Evolutionary conservation across 1,140 invertebrate species (phyloP), one percentile per base, ranked within the genome.

Genomic region (Aphelenchoides fujianensis): DNA sequence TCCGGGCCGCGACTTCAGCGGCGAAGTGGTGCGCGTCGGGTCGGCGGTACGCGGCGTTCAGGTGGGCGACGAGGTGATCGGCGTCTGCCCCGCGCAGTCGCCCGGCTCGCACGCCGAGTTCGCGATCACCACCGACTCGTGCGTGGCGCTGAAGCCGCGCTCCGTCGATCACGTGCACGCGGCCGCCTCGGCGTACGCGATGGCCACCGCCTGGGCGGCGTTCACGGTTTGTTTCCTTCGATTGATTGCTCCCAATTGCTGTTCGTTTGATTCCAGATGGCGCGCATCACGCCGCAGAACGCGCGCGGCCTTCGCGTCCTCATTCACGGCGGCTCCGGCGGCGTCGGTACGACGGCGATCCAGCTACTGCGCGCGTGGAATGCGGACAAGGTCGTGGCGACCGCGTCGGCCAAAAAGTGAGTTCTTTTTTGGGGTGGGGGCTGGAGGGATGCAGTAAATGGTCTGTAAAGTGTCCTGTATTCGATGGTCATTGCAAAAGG

Each of bases 261-360:
- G n/a, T n/a, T n/a, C n/a, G n/a, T n/a, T 76, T 88, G 80, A 2
- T 12, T 82, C 73, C 84, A 90, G 61, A 89, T 89, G 32, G 90
- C 89, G n/a, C 88, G 88, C 63, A 80, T 90, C 34, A 85, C 83
- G 71, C 85, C 86, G 41, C 85, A 85, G 76, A 85, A 80, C 48
- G 71, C 84, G 73, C 74, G 80, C 80, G 85, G 73, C 32, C 86
- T 85, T 75, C 89, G 88, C 76, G 88, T 93, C 19, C 86, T 97
- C 19, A 89, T 97, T 16, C 85, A 95, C 57, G 94, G 93, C 53
- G 93, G 91, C 9, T 90, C 93, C 61, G 94, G 94, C 9, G 93
- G 93, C 27, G 92, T 96, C 2, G 94, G 95, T 32, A 90, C 90
- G 3, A 84, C 91, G 74, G 90, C 92, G 32, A 88, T 94, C 74